Conservation (phyloP, 2,888 invertebrate genomes). For the Erynnis tages region DNA sequence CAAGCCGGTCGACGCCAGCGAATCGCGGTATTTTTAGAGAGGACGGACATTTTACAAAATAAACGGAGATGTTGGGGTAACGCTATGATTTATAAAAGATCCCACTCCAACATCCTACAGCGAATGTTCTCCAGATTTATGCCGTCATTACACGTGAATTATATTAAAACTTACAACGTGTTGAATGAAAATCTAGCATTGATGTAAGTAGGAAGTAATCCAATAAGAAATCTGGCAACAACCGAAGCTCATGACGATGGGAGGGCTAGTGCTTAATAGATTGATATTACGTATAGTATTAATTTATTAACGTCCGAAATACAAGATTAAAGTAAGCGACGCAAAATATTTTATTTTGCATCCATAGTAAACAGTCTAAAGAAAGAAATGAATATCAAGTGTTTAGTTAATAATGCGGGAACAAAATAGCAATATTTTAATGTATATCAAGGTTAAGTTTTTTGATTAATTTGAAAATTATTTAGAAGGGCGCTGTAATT, state of each 20-base stretch:
- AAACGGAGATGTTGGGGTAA: conserved; percentile 65
- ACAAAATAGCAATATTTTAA: too few relatives aligned
- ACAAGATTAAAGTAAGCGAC: too few relatives aligned
- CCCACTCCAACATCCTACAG: conserved; percentile 28
- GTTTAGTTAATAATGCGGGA: too few relatives aligned
- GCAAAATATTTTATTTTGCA: too few relatives aligned
- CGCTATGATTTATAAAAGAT: conserved; percentile 58
- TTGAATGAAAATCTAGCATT: neutral
- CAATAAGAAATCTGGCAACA: neutral
- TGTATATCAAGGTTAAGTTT: too few relatives aligned
- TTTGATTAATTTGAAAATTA: too few relatives aligned
- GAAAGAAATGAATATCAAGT: too few relatives aligned
- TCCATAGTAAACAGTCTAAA: too few relatives aligned
- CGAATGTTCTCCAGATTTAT: conserved; percentile 25
- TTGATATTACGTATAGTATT: too few relatives aligned
- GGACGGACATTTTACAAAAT: conserved; percentile 77
- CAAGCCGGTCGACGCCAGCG: conserved; percentile 62
- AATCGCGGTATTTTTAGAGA: conserved; percentile 72
- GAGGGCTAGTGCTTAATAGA: neutral
- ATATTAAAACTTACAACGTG: conserved; percentile 3
- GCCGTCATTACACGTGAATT: conserved; percentile 9
- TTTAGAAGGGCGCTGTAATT: neutral
- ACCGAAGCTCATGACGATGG: neutral
- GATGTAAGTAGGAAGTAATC: neutral
- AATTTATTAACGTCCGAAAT: too few relatives aligned